Conservation (phyloP, 2,797 vertebrate species). For the Oreonectes daqikongensis region DNA sequence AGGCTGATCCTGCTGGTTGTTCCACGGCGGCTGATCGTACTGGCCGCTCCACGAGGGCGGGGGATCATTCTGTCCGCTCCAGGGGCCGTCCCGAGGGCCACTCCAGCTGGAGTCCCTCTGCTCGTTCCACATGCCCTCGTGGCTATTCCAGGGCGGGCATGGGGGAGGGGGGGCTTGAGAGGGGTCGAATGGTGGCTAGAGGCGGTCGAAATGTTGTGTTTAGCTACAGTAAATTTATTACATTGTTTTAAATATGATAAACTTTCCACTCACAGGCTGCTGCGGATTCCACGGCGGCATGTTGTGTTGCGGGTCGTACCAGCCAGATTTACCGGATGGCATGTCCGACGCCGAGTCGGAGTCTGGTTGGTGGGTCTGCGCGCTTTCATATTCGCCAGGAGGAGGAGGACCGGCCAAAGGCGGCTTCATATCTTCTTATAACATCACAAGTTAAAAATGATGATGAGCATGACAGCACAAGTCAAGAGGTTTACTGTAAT, state of each 20-base stretch:
- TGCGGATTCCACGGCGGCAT: constrained; percentile 93
- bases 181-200: constrained; percentile 74
- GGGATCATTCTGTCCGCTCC: constrained; percentile 88
- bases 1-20: constrained; percentile 91
- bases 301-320: constrained; percentile 92
- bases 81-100: constrained; percentile 81
- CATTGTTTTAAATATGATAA: background rate
- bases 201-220: background rate
- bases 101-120: constrained; percentile 93
- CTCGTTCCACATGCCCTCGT: constrained; percentile 95
- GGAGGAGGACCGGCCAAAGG: constrained; percentile 80
- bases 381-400: constrained; percentile 83
- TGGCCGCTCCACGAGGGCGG: constrained; percentile 89
- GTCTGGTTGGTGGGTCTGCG: constrained; percentile 78
- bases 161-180: constrained; percentile 91
- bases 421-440: constrained; percentile 85
- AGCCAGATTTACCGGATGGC: constrained; percentile 85
- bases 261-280: constrained; percentile 75
- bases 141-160: constrained; percentile 95
- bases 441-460: background rate
- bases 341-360: constrained; percentile 86
- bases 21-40: constrained; percentile 92
- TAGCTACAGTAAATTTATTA: background rate
- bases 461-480: background rate
- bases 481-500: background rate